These are phyloP conservation scores for Oryzias curvinotus DNA, from an alignment of 2,113 vertebrate genomes.

Conservation along the genomic window DNA sequence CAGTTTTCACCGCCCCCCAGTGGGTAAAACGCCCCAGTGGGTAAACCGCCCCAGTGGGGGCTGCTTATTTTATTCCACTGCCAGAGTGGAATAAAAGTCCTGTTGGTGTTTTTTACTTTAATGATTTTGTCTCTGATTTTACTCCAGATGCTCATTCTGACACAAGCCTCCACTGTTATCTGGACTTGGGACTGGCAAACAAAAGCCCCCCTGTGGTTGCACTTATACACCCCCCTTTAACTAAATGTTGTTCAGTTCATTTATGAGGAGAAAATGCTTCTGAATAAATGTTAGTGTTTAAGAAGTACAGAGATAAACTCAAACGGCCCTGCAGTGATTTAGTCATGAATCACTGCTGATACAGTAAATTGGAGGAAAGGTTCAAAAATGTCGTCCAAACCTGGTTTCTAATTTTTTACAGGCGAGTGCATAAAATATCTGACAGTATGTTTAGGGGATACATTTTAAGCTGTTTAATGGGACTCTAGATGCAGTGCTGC, in stretches of 20 bases:
- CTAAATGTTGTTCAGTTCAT: background rate
- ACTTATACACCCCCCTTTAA: too few relatives aligned
- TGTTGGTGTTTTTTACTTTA: too few relatives aligned
- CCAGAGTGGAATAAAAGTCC: too few relatives aligned
- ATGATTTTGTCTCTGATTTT: too few relatives aligned
- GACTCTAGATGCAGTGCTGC: conserved; percentile 23
- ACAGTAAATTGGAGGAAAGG: background rate
- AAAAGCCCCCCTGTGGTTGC: too few relatives aligned
- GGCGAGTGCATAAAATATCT: conserved; percentile 1
- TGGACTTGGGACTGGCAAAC: too few relatives aligned
- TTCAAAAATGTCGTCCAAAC: background rate
- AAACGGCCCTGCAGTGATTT: background rate
- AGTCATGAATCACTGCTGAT: conserved; percentile 1
- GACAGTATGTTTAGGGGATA: background rate
- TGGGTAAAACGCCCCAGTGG: too few relatives aligned
- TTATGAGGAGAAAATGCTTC: background rate
- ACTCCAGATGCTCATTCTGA: too few relatives aligned
- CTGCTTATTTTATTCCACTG: too few relatives aligned
- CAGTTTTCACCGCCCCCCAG: too few relatives aligned
- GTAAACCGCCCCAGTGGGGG: too few relatives aligned
- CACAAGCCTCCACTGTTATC: too few relatives aligned
- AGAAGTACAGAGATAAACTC: background rate
- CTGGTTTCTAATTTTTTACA: conserved; percentile 3
- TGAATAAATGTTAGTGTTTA: background rate
- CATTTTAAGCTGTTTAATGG: conserved; percentile 15